Evolutionary conservation across 2,888 invertebrate species (phyloP).

Genomic region (Synanthedon andrenaeformis): DNA sequence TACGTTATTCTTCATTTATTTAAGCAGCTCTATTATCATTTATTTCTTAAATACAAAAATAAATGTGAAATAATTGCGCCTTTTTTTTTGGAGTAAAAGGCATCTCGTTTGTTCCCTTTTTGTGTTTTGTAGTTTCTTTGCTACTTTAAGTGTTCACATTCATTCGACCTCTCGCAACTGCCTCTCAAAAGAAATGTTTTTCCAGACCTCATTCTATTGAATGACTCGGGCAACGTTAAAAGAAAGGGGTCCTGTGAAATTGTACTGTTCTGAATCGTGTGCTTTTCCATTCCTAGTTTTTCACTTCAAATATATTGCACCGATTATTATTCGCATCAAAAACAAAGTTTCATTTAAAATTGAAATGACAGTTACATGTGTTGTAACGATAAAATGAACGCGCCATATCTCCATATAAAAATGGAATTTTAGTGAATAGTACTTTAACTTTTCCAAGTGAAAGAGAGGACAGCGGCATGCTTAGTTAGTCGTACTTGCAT

Average conservation of each 20-base stretch:
- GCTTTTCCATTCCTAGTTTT: too few relatives aligned
- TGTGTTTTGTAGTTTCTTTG: not conserved
- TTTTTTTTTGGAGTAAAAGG: too few relatives aligned
- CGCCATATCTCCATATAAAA: not conserved
- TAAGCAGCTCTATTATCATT: not conserved
- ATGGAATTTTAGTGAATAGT: not conserved
- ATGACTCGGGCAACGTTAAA: slow-evolving; percentile 10
- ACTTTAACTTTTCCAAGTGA: not conserved
- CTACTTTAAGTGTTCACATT: slow-evolving; percentile 18
- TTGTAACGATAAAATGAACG: too few relatives aligned
- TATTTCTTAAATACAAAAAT: too few relatives aligned
- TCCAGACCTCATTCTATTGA: slow-evolving; percentile 3
- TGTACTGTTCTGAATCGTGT: not conserved
- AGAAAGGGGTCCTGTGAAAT: slow-evolving; percentile 10
- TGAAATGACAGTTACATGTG: too few relatives aligned
- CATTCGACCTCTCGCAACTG: slow-evolving; percentile 14
- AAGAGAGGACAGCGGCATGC: not conserved
- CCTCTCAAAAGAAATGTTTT: slow-evolving; percentile 2
- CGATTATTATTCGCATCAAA: too few relatives aligned
- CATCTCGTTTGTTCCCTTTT: too few relatives aligned
- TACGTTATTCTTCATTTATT: not conserved
- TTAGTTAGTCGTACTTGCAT: not conserved
- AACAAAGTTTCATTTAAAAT: too few relatives aligned
- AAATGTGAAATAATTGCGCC: too few relatives aligned
- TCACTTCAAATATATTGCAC: too few relatives aligned